Evolutionary conservation across 2,888 invertebrate species (phyloP).

Genomic region (Tyria jacobaeae): DNA sequence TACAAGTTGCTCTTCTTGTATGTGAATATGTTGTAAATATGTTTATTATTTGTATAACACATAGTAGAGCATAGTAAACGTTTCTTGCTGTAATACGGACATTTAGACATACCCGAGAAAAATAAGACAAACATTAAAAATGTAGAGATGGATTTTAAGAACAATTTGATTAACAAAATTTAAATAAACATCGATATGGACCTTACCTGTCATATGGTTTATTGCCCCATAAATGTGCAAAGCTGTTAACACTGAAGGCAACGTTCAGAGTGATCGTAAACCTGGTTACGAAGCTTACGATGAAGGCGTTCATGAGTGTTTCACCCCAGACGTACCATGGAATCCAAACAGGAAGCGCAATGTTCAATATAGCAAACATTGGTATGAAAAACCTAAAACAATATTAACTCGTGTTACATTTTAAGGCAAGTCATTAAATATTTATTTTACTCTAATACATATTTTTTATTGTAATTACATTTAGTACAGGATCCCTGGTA

Average conservation of each 20-base stretch:
- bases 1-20: too few species aligned
- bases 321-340: slow-evolving; percentile 96
- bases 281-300: slow-evolving; percentile 93
- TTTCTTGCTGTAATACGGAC: too few species aligned
- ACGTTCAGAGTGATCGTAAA: slow-evolving; percentile 95
- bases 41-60: too few species aligned
- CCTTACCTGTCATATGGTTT: slow-evolving; percentile 95
- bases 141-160: neutral
- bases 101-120: too few species aligned
- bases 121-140: too few species aligned
- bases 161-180: neutral
- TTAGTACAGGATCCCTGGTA: too few species aligned
- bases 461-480: neutral
- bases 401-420: neutral
- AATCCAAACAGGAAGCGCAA: slow-evolving; percentile 90
- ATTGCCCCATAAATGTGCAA: slow-evolving; percentile 97
- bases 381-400: slow-evolving; percentile 89
- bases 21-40: too few species aligned
- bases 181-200: neutral
- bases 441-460: neutral
- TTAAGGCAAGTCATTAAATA: neutral
- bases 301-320: slow-evolving; percentile 91
- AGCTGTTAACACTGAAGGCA: slow-evolving; percentile 98
- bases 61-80: too few species aligned
- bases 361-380: slow-evolving; percentile 89